Evolutionary conservation across 2,888 invertebrate species (phyloP).

Genomic region (Kuschelorhynchus macadamiae): DNA sequence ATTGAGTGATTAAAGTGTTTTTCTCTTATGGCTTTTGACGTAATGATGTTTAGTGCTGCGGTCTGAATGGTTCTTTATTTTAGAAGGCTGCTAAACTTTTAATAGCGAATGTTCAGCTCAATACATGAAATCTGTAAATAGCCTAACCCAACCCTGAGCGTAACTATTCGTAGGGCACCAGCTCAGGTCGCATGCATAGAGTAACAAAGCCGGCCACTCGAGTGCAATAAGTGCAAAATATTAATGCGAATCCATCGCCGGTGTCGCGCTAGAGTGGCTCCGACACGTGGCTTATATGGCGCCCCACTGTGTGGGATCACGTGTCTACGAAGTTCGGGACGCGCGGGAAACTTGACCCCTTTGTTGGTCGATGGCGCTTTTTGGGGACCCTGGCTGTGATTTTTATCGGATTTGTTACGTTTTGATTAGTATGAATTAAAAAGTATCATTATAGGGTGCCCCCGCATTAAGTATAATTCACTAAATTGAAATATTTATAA

Average conservation of each 20-base stretch:
- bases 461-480: too few species aligned
- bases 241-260: slow-evolving; percentile 42
- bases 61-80: too few species aligned
- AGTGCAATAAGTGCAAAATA: slow-evolving; percentile 47
- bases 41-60: too few species aligned
- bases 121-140: too few species aligned
- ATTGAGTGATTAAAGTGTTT: too few species aligned
- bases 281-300: slow-evolving; percentile 40
- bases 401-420: slow-evolving; percentile 45
- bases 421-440: slow-evolving; percentile 30
- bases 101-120: too few species aligned
- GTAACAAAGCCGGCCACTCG: slow-evolving; percentile 42
- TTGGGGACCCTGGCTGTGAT: slow-evolving; percentile 19
- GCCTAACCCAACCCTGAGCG: too few species aligned
- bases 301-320: slow-evolving; percentile 38
- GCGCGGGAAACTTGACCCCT: slow-evolving; percentile 37
- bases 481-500: too few species aligned
- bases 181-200: slow-evolving; percentile 36
- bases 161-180: slow-evolving; percentile 2
- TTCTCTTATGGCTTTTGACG: too few species aligned
- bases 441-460: slow-evolving; percentile 3
- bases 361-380: slow-evolving; percentile 15
- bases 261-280: slow-evolving; percentile 46
- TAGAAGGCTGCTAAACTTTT: too few species aligned
- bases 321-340: slow-evolving; percentile 29